Evolutionary conservation across 2,113 vertebrate species (phyloP).

Genomic region (Bothrops jararaca): DNA sequence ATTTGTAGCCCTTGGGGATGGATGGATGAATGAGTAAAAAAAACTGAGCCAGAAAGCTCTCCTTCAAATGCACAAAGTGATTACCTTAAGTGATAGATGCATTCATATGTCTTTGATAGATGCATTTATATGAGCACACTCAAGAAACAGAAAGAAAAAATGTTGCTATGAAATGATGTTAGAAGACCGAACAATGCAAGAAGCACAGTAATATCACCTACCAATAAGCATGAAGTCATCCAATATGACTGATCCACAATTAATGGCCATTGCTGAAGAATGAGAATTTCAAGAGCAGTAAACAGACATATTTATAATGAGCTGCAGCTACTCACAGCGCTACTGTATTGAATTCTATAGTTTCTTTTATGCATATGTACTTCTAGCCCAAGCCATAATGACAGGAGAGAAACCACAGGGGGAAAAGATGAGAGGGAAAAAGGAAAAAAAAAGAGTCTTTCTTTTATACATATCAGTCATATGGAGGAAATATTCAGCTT

Average conservation of each 20-base stretch:
- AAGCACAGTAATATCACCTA: neutral
- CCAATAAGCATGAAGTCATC: neutral
- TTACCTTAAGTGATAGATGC: neutral
- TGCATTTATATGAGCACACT: neutral
- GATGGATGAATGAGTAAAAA: neutral
- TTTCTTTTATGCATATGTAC: neutral
- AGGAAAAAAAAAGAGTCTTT: neutral
- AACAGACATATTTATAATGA: neutral
- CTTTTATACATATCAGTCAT: neutral
- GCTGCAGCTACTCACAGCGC: neutral
- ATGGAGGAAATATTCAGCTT: neutral
- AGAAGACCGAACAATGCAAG: neutral
- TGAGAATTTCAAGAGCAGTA: neutral
- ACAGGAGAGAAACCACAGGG: neutral
- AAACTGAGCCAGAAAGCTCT: neutral
- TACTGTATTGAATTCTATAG: neutral
- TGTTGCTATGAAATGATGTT: neutral
- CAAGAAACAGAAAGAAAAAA: neutral
- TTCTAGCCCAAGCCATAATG: neutral
- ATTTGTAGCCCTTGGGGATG: neutral
- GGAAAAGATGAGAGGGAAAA: neutral
- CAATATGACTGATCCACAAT: neutral
- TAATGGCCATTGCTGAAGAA: neutral
- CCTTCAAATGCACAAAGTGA: neutral
- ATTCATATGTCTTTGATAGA: neutral